Base-by-base conservation (phyloP, 1,140 invertebrate species). In the Papilio xuthus region DNA sequence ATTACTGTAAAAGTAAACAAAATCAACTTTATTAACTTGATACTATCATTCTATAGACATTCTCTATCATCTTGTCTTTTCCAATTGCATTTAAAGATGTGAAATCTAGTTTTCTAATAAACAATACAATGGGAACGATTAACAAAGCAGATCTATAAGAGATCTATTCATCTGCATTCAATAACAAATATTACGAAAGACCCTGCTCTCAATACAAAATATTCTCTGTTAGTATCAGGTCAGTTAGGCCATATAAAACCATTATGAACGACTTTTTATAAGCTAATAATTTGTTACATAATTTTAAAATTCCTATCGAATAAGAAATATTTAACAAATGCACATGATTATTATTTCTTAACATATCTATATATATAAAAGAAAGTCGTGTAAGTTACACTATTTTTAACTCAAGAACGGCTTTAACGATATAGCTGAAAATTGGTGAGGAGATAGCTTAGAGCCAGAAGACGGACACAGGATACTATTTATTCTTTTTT, bases 101-200 rank as follows among this genome's bases (percentile, higher is more conserved):
- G 56, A 63, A 23, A 28, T 63, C 56, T 63, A 7, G 12, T 63
- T 67, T 67, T 63, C 60, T 28, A 12, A 60, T 60, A 60, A 26
- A 32, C 26, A 67, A 67, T 67, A 18, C 60, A 67, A 67, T 60
- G 10, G 12, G 10, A 26, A 60, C 26, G 4, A 67, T 67, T 23
- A 67, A 28, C 4, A 67, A 67, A 67, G 18, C 60, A 67, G 13
- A 28, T 6, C 12, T 63, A 15, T 53, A n/a, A 53, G 47, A 18
- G 47, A n/a, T 53, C n/a, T 15, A 53, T 53, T 53, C 2, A 60
- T 20, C 56, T 67, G 60, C 26, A 32, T 67, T 67, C 26, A 73
- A 47, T 47, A 73, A 73, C 71, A 73, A 26, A 20, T 23, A 28
- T 73, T 73, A 73, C 71, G 70, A 72, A 41, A 72, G 41, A 10